A percentile compares a stretch with the other conserved stretches of the same genome.
Evolutionary conservation across 92 coral and sea anemone genomes (phyloP).

Genomic region (Epizoanthus stellaris): DNA sequence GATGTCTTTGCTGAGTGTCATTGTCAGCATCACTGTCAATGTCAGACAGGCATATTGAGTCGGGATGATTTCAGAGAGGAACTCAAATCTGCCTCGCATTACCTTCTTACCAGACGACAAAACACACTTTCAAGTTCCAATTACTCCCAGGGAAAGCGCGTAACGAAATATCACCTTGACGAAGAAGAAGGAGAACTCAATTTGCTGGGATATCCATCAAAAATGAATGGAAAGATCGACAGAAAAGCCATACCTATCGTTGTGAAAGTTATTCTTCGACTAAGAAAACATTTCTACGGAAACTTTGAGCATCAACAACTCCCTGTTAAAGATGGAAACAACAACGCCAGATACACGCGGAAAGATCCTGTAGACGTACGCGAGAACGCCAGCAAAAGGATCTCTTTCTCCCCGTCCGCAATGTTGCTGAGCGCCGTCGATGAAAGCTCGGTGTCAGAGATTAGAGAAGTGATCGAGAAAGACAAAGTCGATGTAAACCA

Average conservation of each 20-base stretch:
- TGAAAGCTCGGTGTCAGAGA: constrained; percentile 77
- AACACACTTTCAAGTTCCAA: constrained; percentile 37
- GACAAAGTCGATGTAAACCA: constrained; percentile 83
- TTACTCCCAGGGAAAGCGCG: constrained; percentile 12
- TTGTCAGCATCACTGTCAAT: constrained; percentile 73
- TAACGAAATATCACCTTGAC: constrained; percentile 60
- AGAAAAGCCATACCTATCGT: constrained; percentile 68
- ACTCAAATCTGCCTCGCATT: constrained; percentile 75
- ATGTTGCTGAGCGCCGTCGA: constrained; percentile 85
- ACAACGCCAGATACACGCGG: constrained; percentile 22
- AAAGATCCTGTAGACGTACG: neutral
- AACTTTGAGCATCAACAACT: constrained; percentile 60
- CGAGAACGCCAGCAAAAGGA: constrained; percentile 49
- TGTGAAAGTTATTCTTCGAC: constrained; percentile 76
- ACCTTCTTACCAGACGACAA: constrained; percentile 65
- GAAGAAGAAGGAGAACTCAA: constrained; percentile 86
- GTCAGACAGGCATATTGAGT: constrained; percentile 84
- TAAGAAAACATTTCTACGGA: constrained; percentile 82
- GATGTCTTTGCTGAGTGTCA: constrained; percentile 58
- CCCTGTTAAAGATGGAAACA: constrained; percentile 49
- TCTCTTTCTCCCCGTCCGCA: constrained; percentile 84
- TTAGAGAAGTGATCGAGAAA: constrained; percentile 82
- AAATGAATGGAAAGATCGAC: constrained; percentile 29
- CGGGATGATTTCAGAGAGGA: constrained; percentile 80
- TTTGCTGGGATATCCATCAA: constrained; percentile 59